These are phyloP conservation scores for Desmophyllum pertusum DNA, from an alignment of 92 coral and sea anemone genomes.

Conservation along the genomic window DNA sequence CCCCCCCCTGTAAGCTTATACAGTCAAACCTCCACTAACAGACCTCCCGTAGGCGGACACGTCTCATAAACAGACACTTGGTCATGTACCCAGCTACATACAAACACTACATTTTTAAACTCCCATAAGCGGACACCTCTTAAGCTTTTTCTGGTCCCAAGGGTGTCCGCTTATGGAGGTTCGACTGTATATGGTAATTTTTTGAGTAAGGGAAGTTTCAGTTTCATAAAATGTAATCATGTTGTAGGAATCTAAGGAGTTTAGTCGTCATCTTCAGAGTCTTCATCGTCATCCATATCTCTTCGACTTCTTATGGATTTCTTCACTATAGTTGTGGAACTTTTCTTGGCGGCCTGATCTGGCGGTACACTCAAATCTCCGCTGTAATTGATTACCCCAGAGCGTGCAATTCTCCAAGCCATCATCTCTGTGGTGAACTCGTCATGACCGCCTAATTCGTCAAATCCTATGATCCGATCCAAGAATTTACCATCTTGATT, in stretches of 20 bases:
- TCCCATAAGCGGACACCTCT: too few species aligned
- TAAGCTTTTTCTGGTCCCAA: too few species aligned
- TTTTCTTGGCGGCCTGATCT: slow-evolving; percentile 63
- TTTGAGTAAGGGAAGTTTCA: background rate
- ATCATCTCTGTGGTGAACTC: slow-evolving; percentile 91
- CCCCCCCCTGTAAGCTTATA: too few species aligned
- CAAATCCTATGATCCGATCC: slow-evolving; percentile 96
- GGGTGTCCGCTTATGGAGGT: too few species aligned
- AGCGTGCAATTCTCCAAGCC: slow-evolving; percentile 96
- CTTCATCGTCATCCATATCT: slow-evolving; percentile 72
- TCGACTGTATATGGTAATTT: background rate
- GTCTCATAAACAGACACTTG: too few species aligned
- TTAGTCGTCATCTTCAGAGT: slow-evolving; percentile 77
- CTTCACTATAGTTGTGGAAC: slow-evolving; percentile 63
- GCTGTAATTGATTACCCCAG: slow-evolving; percentile 87
- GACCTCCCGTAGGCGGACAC: too few species aligned
- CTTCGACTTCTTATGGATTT: slow-evolving; percentile 72
- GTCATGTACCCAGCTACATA: too few species aligned
- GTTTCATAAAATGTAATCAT: background rate
- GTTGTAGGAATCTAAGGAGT: background rate
- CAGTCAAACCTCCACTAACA: too few species aligned
- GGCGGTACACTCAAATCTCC: slow-evolving; percentile 93
- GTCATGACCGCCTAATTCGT: slow-evolving; percentile 96
- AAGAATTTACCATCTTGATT: slow-evolving; percentile 90
- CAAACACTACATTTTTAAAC: too few species aligned